Base-by-base conservation (phyloP, 1,140 invertebrate species). In the Aricia agestis region DNA sequence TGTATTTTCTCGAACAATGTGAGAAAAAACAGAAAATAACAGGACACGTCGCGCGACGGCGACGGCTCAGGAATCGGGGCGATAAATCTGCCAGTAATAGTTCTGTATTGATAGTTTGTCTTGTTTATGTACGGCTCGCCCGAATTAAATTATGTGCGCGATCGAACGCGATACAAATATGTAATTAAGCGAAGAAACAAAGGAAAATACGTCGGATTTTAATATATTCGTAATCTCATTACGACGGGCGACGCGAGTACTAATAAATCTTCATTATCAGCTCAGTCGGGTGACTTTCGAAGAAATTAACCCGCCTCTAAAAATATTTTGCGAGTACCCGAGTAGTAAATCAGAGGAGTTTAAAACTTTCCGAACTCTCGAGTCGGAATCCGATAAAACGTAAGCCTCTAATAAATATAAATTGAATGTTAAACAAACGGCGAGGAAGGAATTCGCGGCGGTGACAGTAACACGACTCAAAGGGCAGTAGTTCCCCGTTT, bases 401-500 rank as follows among this genome's bases (percentile, higher is more conserved):
- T 59, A 18, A 59, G 58, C 58, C 58, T 59, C 58, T 59, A 18
- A 17, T 59, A 18, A 17, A 59, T 59, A 18, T 59, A 11, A 19
- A 18, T 19, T 19, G 10, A 63, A 63, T 63, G 17, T 19, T 63
- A 52, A 52, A 52, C 45, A 52, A 52, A 52, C 13, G 45, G 59
- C 19, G 7, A 63, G 10, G 18, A 11, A 63, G 19, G 18, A 19
- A 19, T 9, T 59, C 3, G 59, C 19, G 18, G 19, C 18, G 69
- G 63, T 57, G 69, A 67, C 66, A 71, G 63, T 61, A 41, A 52
- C 25, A 71, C 42, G 45, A 66, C 63, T 31, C 18, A 63, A 63
- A 74, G 71, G 74, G 72, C 69, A 68, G 71, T 71, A 67, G 67
- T 73, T 32, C 67, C 52, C 58, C 63, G 70, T 73, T 75, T 74